phyloP scores from a whole-genome alignment of 2,797 vertebrate genomes.

The Euthynnus affinis region DNA sequence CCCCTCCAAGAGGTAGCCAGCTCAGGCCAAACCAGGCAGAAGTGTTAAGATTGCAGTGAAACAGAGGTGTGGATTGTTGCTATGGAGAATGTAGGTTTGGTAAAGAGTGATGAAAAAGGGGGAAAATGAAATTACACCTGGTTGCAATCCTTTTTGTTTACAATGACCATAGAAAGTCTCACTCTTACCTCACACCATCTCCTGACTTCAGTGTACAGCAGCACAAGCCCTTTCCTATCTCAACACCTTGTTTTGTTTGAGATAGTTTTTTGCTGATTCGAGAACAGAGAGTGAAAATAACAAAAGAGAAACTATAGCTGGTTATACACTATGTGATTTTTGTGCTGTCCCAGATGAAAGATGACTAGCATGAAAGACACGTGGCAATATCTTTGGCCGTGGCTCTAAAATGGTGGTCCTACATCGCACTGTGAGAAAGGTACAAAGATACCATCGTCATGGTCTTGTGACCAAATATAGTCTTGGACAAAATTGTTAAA shows the following conservation, averaged over 20 bases:
- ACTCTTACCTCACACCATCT: background rate
- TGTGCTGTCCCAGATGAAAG: no score
- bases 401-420: no score
- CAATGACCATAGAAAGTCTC: background rate
- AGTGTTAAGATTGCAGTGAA: background rate
- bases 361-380: no score
- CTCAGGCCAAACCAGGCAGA: background rate
- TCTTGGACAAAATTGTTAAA: no score
- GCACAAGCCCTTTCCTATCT: constrained; percentile 1
- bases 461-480: no score
- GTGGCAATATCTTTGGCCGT: no score
- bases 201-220: background rate
- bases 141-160: background rate
- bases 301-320: background rate
- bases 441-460: no score
- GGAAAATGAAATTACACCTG: background rate
- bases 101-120: background rate
- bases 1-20: no score
- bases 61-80: background rate
- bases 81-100: background rate
- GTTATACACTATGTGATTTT: no score
- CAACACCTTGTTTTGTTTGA: background rate
- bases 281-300: constrained; percentile 21
- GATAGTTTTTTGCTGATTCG: no score
- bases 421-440: no score